phyloP scores from a whole-genome alignment of 2,888 invertebrate species.

The Cerceris ruficornis region DNA sequence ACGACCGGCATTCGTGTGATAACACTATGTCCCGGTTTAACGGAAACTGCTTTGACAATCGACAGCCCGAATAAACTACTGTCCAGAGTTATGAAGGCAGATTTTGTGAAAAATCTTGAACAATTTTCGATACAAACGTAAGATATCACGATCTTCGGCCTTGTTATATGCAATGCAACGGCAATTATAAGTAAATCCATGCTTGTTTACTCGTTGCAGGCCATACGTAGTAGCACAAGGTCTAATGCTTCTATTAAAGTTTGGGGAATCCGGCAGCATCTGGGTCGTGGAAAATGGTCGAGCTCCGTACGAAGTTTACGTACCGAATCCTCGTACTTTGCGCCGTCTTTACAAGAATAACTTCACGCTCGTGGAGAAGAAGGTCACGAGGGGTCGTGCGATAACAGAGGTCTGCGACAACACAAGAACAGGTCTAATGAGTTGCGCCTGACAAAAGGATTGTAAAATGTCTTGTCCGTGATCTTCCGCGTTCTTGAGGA shows the following conservation, averaged over 20 bases:
- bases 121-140: constrained; percentile 77
- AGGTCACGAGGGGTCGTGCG: constrained; percentile 65
- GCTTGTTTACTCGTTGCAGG: constrained; percentile 49
- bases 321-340: constrained; percentile 72
- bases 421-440: constrained; percentile 73
- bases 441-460: constrained; percentile 69
- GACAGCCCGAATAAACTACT: constrained; percentile 75
- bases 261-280: constrained; percentile 72
- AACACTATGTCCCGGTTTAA: constrained; percentile 80
- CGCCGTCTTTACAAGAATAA: constrained; percentile 77
- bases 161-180: not conserved
- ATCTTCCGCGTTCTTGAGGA: constrained; percentile 21
- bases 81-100: constrained; percentile 78
- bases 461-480: constrained; percentile 13
- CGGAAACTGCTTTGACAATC: constrained; percentile 77
- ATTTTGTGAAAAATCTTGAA: constrained; percentile 77
- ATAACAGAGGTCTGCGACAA: constrained; percentile 74
- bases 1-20: constrained; percentile 79
- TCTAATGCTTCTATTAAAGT: constrained; percentile 71
- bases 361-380: constrained; percentile 64
- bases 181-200: constrained; percentile 1
- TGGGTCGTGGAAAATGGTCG: constrained; percentile 78
- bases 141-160: constrained; percentile 45
- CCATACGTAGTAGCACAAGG: constrained; percentile 77
- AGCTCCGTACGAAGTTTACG: constrained; percentile 73